Conservation (phyloP, 2,797 vertebrate species). For the Lemur catta region DNA sequence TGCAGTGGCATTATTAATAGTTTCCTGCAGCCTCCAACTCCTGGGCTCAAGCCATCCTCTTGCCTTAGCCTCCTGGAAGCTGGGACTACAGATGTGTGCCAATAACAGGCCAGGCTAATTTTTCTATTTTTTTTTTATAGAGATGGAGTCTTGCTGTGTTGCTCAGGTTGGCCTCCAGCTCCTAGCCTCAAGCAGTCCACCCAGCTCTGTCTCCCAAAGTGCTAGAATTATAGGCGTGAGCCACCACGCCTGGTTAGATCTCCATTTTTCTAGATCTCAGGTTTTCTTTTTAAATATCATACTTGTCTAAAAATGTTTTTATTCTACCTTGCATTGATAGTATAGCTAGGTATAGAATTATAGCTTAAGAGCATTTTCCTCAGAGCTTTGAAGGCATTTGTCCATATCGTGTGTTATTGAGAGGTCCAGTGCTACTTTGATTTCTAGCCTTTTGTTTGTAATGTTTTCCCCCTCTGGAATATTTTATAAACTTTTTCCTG, state of each 20-base stretch:
- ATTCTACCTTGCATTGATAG: neutral
- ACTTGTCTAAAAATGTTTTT: neutral
- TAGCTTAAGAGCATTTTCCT: constrained; percentile 17
- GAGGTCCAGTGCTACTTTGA: constrained; percentile 24
- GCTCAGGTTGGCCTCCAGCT: neutral
- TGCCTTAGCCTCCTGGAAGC: neutral
- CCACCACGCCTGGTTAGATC: neutral
- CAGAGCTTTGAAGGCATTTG: constrained; percentile 18
- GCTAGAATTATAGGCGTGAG: neutral
- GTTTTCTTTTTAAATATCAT: neutral
- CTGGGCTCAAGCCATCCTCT: neutral
- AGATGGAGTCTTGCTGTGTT: neutral
- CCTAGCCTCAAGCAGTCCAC: neutral
- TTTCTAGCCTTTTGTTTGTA: constrained; percentile 18
- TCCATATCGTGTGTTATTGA: neutral
- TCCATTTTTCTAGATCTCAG: neutral
- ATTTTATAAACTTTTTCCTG: neutral
- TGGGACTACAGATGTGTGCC: neutral
- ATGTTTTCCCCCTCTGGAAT: constrained; percentile 27
- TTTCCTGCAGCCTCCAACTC: neutral
- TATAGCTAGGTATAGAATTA: neutral
- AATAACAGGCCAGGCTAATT: neutral
- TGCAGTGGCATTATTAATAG: neutral
- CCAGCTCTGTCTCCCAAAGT: neutral
- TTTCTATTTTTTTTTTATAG: neutral